Evolutionary conservation across 1,140 invertebrate species (phyloP).

Genomic region (Cataglyphis hispanica): DNA sequence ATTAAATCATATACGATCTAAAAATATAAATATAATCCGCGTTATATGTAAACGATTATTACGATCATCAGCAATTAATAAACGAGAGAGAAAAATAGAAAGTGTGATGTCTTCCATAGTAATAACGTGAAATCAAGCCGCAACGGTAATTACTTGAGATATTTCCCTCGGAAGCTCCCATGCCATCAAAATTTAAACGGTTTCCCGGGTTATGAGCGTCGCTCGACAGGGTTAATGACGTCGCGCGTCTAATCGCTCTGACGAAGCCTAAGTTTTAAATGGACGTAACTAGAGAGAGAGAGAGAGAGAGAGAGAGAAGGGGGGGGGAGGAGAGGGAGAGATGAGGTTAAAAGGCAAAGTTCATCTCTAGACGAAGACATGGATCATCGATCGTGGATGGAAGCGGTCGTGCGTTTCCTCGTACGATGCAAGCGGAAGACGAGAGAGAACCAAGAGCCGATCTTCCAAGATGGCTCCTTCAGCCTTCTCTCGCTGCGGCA

Average conservation of each 20-base stretch:
- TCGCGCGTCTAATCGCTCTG: slow-evolving; percentile 57
- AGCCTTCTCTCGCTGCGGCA: slow-evolving; percentile 26
- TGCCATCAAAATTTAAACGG: slow-evolving; percentile 53
- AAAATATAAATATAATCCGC: slow-evolving; percentile 28
- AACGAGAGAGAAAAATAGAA: not conserved
- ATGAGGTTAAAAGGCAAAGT: slow-evolving; percentile 53
- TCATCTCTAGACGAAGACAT: slow-evolving; percentile 43
- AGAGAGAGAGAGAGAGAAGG: no score
- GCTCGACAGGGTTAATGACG: slow-evolving; percentile 47
- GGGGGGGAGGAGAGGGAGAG: no score
- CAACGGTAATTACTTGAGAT: slow-evolving; percentile 40
- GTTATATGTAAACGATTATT: slow-evolving; percentile 22
- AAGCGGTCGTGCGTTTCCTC: slow-evolving; percentile 9
- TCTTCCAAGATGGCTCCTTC: slow-evolving; percentile 38
- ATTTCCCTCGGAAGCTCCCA: slow-evolving; percentile 22
- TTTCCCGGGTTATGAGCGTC: slow-evolving; percentile 39
- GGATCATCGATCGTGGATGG: slow-evolving; percentile 41
- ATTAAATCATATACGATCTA: slow-evolving; percentile 46
- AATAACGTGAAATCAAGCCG: slow-evolving; percentile 30
- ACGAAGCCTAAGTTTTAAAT: slow-evolving; percentile 57
- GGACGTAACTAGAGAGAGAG: slow-evolving; percentile 14
- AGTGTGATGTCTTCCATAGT: slow-evolving; percentile 11
- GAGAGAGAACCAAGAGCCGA: not conserved
- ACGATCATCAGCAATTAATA: not conserved
- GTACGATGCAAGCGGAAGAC: not conserved